phyloP scores from a whole-genome alignment of 2,888 invertebrate genomes.

The Tipula unca region DNA sequence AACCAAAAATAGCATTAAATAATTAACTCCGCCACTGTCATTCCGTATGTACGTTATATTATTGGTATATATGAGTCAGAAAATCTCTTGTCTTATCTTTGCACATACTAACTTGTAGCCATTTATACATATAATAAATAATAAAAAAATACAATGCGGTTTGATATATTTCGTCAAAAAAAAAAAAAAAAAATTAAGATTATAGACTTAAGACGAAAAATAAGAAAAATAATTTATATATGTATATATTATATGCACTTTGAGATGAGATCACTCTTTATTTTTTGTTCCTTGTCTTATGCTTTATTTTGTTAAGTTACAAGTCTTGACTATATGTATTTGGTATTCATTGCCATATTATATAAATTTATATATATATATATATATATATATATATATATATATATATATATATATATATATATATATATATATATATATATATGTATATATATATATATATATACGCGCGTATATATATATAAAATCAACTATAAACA shows the following conservation, averaged over 20 bases:
- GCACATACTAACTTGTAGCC: background rate
- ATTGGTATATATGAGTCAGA: background rate
- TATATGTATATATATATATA: background rate
- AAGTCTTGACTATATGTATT: background rate
- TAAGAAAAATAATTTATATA: background rate
- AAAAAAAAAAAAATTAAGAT: background rate
- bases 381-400: background rate
- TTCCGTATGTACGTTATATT: background rate
- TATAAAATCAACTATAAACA: background rate
- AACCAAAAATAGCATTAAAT: background rate
- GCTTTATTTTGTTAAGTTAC: background rate
- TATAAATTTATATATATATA: background rate
- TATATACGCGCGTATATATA: background rate
- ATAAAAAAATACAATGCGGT: background rate
- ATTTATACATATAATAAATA: background rate
- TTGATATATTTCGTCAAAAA: background rate
- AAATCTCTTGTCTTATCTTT: background rate
- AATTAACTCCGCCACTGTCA: background rate
- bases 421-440: background rate
- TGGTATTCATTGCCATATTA: background rate
- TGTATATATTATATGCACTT: background rate
- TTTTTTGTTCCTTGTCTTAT: background rate
- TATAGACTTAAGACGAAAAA: background rate
- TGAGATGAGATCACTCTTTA: background rate
- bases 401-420: background rate